Conservation (phyloP, 92 coral and sea anemone genomes). For the Paramuricea clavata region DNA sequence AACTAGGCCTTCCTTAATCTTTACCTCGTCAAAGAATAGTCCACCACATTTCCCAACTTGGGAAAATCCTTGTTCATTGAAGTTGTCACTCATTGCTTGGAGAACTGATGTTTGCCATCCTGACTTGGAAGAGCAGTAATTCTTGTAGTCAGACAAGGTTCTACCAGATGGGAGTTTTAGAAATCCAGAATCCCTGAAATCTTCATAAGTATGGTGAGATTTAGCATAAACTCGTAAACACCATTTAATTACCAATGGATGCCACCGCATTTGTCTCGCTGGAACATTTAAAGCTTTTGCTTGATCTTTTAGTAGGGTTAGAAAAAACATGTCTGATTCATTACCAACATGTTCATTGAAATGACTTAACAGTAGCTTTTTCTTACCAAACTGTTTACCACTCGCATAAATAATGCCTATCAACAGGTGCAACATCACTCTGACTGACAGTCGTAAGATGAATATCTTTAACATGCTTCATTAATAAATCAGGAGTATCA, state of each 20-base stretch:
- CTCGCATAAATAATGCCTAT: not conserved
- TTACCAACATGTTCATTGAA: conserved; percentile 37
- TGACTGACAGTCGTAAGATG: not conserved
- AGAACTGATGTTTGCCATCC: conserved; percentile 26
- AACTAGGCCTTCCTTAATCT: not conserved
- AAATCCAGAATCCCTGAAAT: conserved; percentile 34
- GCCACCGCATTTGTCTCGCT: conserved; percentile 52
- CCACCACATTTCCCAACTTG: not conserved
- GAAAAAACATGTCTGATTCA: not conserved
- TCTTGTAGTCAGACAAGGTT: conserved; percentile 38
- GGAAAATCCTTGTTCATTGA: not conserved
- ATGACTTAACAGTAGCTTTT: conserved; percentile 31
- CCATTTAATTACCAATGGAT: conserved; percentile 26
- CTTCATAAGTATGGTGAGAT: conserved; percentile 9
- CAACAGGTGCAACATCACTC: not conserved
- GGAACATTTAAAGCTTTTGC: conserved; percentile 42
- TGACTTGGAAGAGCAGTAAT: conserved; percentile 50
- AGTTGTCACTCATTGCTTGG: not conserved
- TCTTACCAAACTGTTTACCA: too few species aligned
- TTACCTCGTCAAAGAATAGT: not conserved
- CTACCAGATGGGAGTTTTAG: conserved; percentile 63
- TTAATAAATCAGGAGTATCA: not conserved
- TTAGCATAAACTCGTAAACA: conserved; percentile 38
- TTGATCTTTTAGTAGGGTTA: conserved; percentile 10
- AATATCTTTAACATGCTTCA: not conserved